phyloP scores from a whole-genome alignment of 2,888 invertebrate genomes.

The Sericinus montela region DNA sequence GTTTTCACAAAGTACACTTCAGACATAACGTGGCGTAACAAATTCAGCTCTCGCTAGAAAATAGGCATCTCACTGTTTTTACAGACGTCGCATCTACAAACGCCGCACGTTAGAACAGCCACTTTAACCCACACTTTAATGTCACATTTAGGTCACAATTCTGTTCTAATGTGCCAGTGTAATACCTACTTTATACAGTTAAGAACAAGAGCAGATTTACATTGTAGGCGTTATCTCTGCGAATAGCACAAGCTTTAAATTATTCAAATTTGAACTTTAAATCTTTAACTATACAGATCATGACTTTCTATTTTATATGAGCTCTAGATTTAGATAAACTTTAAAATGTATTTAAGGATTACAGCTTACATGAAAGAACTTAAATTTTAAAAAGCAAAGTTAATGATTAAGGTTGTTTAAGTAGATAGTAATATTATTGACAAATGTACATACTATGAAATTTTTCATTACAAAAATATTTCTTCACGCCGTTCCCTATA shows the following conservation, averaged over 20 bases:
- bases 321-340: not conserved
- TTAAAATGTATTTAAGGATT: not conserved
- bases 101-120: not conserved
- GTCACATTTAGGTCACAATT: slow-evolving; percentile 6
- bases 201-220: too few species aligned
- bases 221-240: too few species aligned
- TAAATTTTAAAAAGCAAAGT: not conserved
- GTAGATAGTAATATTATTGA: too few species aligned
- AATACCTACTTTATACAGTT: not conserved
- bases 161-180: not conserved
- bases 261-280: not conserved
- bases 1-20: too few species aligned
- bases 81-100: slow-evolving; percentile 1
- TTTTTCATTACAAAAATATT: too few species aligned
- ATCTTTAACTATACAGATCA: not conserved
- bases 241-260: too few species aligned
- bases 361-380: not conserved
- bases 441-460: too few species aligned
- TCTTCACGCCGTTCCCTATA: too few species aligned
- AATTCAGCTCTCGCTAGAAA: not conserved
- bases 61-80: not conserved
- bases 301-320: not conserved
- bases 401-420: not conserved
- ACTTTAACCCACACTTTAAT: slow-evolving; percentile 7
- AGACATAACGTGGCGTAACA: not conserved